Evolutionary conservation across 2,113 vertebrate genomes (phyloP).

Genomic region (Pelobates fuscus): DNA sequence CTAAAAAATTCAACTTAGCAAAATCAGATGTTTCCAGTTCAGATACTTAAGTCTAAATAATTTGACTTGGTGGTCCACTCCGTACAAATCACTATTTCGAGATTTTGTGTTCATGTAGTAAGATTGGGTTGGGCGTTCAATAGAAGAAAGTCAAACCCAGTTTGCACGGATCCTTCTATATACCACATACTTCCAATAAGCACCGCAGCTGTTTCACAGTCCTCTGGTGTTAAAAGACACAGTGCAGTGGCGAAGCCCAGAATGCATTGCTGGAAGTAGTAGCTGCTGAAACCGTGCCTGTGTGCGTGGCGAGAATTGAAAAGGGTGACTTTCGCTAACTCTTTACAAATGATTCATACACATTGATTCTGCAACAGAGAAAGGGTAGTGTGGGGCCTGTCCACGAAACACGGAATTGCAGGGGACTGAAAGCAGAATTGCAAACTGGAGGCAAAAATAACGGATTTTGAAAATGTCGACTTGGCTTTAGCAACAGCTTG

Average conservation of each 20-base stretch:
- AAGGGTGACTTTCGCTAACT: constrained; percentile 21
- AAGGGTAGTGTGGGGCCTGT: neutral
- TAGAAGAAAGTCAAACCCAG: neutral
- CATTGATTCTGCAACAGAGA: constrained; percentile 6
- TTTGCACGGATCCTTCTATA: neutral
- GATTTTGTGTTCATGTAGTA: too few species aligned
- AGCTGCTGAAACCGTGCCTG: constrained; percentile 34
- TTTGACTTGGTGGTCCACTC: too few species aligned
- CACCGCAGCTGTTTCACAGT: constrained; percentile 22
- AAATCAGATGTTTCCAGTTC: too few species aligned
- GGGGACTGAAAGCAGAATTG: too few species aligned
- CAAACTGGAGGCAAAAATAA: too few species aligned
- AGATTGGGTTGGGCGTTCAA: too few species aligned
- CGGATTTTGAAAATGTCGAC: too few species aligned
- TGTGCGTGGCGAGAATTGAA: constrained; percentile 38
- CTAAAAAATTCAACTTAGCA: too few species aligned
- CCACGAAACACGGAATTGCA: too few species aligned
- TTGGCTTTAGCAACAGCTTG: too few species aligned
- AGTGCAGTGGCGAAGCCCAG: constrained; percentile 54
- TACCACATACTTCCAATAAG: neutral
- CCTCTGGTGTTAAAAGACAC: constrained; percentile 41
- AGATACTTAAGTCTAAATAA: neutral
- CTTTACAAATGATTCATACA: constrained; percentile 15
- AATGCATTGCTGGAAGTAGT: constrained; percentile 51
- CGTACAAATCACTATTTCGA: too few species aligned